phyloP scores from a whole-genome alignment of 1,140 invertebrate species.

The Yoshiicerus persimilis region DNA sequence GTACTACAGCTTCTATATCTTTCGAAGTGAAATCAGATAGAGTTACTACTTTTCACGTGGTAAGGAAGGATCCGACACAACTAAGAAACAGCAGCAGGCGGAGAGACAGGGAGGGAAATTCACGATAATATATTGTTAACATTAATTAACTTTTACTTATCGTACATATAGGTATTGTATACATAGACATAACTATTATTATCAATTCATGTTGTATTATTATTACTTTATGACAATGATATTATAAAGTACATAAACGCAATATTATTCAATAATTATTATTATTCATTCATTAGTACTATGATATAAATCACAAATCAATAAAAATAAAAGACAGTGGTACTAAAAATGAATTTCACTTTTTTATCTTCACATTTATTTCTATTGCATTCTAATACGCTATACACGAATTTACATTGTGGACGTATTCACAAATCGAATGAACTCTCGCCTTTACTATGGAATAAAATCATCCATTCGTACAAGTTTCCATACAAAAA shows the following conservation, averaged over 20 bases:
- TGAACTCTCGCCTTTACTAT: too few species aligned
- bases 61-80: neutral
- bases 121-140: neutral
- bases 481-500: too few species aligned
- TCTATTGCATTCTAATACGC: neutral
- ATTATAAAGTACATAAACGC: neutral
- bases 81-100: neutral
- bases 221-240: neutral
- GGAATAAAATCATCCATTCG: too few species aligned
- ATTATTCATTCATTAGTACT: conserved; percentile 15
- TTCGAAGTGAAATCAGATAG: neutral
- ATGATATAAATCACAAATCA: conserved; percentile 10
- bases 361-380: neutral
- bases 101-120: neutral
- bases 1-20: neutral
- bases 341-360: conserved; percentile 11
- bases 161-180: neutral
- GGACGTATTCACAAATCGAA: too few species aligned
- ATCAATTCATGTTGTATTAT: neutral
- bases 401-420: too few species aligned
- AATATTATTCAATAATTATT: neutral
- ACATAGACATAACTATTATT: neutral
- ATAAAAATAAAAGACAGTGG: conserved; percentile 41
- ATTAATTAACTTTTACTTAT: neutral
- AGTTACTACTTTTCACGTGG: neutral